Percentiles rank a stretch among this genome's conserved stretches.
Conservation (phyloP, 2,113 vertebrate species). For the Sinocyclocheilus maitianheensis region DNA sequence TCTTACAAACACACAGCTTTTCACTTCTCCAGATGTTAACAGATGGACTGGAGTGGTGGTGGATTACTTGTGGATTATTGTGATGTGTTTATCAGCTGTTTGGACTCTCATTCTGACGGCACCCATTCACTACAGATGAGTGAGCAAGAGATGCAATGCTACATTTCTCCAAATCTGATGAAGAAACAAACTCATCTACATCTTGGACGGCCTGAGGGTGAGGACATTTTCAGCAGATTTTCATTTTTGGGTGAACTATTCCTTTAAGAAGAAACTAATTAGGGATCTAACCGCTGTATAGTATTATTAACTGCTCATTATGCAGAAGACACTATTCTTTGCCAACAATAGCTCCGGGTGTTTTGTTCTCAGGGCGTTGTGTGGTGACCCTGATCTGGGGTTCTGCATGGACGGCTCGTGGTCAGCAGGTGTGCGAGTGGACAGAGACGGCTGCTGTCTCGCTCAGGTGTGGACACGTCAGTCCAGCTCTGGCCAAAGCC, state of each 20-base stretch:
- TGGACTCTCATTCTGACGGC: too few species aligned
- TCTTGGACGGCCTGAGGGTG: too few species aligned
- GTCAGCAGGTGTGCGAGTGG: constrained; percentile 68
- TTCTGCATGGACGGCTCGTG: constrained; percentile 79
- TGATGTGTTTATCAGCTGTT: too few species aligned
- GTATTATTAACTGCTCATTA: not conserved
- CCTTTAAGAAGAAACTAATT: not conserved
- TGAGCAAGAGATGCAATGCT: too few species aligned
- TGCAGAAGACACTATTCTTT: not conserved
- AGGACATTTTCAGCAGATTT: too few species aligned
- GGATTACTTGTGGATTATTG: too few species aligned
- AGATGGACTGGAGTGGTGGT: too few species aligned
- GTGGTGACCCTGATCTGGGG: constrained; percentile 72
- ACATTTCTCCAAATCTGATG: too few species aligned
- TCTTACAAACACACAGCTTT: too few species aligned
- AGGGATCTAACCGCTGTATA: not conserved
- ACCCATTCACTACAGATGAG: too few species aligned
- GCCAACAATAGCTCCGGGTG: not conserved
- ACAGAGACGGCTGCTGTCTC: constrained; percentile 73
- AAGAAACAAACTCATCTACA: too few species aligned
- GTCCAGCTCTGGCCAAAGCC: constrained; percentile 72
- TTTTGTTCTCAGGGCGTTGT: constrained; percentile 66
- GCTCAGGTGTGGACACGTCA: constrained; percentile 74
- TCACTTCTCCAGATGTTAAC: too few species aligned
- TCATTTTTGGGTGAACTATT: not conserved